Conservation (phyloP, 2,113 vertebrate species). For the Phalacrocorax pelagicus region DNA sequence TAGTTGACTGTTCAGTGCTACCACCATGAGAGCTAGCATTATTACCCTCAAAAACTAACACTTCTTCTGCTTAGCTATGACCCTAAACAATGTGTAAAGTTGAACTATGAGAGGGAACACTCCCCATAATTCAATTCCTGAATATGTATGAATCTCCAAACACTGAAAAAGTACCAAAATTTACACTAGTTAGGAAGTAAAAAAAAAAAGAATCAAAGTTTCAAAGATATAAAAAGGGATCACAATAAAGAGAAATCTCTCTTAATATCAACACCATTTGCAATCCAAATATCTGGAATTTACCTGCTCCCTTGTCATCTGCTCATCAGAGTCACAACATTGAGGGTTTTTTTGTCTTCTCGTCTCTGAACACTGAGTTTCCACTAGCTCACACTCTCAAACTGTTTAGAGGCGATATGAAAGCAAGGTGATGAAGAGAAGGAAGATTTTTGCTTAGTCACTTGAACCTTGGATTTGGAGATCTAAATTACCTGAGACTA, state of each 20-base stretch:
- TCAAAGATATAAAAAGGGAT: not conserved
- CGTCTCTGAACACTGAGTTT: not conserved
- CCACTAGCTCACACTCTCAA: not conserved
- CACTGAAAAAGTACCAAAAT: not conserved
- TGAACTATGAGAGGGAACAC: not conserved
- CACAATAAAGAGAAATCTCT: not conserved
- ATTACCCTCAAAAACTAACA: not conserved
- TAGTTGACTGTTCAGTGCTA: not conserved
- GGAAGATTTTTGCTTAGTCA: not conserved
- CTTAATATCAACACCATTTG: not conserved
- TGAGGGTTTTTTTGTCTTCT: not conserved
- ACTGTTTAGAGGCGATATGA: not conserved
- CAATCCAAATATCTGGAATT: not conserved
- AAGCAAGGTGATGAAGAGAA: not conserved
- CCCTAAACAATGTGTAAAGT: not conserved
- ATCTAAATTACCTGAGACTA: not conserved
- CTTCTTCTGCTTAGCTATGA: not conserved
- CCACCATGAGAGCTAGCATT: not conserved
- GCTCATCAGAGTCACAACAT: not conserved
- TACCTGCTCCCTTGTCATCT: not conserved
- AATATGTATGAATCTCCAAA: not conserved
- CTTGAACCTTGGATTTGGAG: not conserved
- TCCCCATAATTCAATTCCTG: not conserved
- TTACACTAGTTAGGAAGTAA: not conserved
- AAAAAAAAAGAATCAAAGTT: not conserved